Base-by-base conservation (phyloP, 2,888 invertebrate species). In the Cenopis cana region DNA sequence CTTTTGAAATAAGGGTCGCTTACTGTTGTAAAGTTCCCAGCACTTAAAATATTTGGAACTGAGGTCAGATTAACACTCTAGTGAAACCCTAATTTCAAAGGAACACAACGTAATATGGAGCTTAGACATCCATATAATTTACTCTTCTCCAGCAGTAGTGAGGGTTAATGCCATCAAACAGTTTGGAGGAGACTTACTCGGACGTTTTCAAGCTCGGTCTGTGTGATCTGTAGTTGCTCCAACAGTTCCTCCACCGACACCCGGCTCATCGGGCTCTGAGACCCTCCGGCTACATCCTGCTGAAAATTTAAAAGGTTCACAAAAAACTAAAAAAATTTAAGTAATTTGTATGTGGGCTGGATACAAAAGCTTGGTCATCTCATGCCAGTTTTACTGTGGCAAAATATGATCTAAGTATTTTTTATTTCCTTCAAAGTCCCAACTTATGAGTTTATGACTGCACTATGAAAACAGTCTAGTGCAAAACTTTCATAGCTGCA, bases 201-300 rank as follows among this genome's bases (percentile, higher is more conserved):
- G 85, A 98, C 95, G 90, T 97, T 97, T 89, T 97, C 97, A 89
- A 98, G 94, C 93, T 98, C 97, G 52, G 95, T 96, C 93, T 97
- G 97, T 36, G 97, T 97, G 77, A 96, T 96, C 90, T 97, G 96
- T 82, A 98, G 93, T 89, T 97, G 97, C 85, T 96, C 96, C 81
- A 97, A 93, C 80, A 98, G 94, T 87, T 97, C 97, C 79, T 97
- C 96, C 77, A 97, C 96, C 60, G 97, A 96, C 78, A 97, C 95
- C 83, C 96, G 94, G 81, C 94, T 95, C 70, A 95, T 94, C 80
- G 95, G 94, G 77, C 95, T 94, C 78, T 94, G 94, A 64, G 88
- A 87, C 57, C 86, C 82, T 68, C 88, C 84, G 8, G 85, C 79
- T 20, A 88, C 78, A 59, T 82, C 95, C 95, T 91, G 87, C 69